These are phyloP conservation scores for Microcebus murinus DNA, from an alignment of 2,113 vertebrate species.

Conservation along the genomic window DNA sequence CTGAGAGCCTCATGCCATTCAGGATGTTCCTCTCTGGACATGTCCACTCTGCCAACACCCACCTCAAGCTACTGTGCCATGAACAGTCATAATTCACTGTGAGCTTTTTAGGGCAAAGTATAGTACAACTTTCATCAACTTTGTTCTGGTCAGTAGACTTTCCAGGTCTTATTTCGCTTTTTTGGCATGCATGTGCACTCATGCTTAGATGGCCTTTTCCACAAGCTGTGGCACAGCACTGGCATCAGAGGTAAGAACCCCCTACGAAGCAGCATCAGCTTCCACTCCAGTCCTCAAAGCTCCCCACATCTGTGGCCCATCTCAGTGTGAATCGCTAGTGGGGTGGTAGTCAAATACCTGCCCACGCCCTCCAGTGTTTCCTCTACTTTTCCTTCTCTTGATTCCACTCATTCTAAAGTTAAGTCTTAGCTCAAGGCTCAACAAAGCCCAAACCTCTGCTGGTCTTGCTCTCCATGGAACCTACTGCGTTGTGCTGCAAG, in stretches of 20 bases:
- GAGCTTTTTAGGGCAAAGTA: background rate
- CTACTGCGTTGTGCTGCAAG: background rate
- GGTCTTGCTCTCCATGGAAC: background rate
- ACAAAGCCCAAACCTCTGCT: background rate
- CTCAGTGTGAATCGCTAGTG: background rate
- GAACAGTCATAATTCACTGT: accelerated
- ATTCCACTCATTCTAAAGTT: background rate
- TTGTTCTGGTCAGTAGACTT: background rate
- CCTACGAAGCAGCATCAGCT: background rate
- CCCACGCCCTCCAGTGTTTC: background rate
- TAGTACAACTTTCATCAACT: background rate
- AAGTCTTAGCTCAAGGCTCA: background rate
- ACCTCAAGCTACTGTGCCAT: background rate
- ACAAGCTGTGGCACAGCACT: background rate
- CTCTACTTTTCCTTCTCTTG: background rate
- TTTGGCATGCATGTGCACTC: background rate
- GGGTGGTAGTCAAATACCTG: background rate
- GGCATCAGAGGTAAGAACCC: background rate
- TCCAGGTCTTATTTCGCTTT: background rate
- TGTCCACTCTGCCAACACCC: background rate
- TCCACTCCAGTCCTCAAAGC: background rate
- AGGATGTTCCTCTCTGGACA: background rate
- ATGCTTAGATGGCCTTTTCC: background rate
- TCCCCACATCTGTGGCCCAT: background rate
- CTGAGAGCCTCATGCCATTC: background rate